phyloP scores from a whole-genome alignment of 2,888 invertebrate species.

The Dryadula phaetusa region DNA sequence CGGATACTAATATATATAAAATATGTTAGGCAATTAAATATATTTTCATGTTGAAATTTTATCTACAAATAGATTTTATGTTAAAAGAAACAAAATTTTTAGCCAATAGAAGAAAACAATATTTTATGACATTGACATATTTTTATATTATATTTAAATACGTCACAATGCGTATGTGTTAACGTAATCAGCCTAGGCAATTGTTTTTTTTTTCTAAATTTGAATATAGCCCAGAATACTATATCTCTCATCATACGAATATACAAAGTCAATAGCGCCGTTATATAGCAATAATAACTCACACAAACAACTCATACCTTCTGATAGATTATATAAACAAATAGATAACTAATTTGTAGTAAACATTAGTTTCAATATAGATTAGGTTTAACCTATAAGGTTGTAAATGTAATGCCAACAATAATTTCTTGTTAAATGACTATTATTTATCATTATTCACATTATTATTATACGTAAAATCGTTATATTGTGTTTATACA shows the following conservation, averaged over 20 bases:
- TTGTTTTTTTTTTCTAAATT: neutral
- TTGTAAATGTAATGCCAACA: neutral
- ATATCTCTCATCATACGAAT: neutral
- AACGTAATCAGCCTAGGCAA: neutral
- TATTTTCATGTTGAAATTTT: too few relatives aligned
- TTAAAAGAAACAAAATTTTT: too few relatives aligned
- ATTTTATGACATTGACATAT: neutral
- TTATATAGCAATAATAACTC: neutral
- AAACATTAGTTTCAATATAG: neutral
- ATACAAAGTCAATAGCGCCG: neutral
- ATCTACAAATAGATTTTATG: too few relatives aligned
- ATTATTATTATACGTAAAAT: neutral
- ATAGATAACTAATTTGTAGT: slow-evolving; percentile 10
- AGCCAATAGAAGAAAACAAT: too few relatives aligned
- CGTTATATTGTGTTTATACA: neutral
- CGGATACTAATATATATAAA: too few relatives aligned
- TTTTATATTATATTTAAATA: neutral
- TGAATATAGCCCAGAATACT: neutral
- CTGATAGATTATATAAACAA: neutral
- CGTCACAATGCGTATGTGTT: neutral
- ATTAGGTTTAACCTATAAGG: neutral
- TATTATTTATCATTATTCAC: neutral
- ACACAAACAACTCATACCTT: neutral
- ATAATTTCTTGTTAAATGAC: neutral
- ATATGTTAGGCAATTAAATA: too few relatives aligned